Evolutionary conservation across 1,140 invertebrate genomes (phyloP), one percentile per base, ranked within the genome.

Genomic region (Vanessa atalanta): DNA sequence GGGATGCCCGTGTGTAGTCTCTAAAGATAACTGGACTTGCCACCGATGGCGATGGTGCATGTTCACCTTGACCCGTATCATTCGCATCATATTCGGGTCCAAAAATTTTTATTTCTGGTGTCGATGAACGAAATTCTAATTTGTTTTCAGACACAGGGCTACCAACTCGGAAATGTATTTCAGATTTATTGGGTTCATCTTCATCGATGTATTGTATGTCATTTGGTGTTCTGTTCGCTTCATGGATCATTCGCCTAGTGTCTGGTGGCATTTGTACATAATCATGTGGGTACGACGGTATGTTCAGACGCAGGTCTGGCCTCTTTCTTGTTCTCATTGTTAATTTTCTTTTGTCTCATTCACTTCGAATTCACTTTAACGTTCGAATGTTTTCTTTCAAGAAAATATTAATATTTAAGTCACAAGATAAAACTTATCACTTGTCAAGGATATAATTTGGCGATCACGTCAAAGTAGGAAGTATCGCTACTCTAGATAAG

Each of bases 201-300:
- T 85, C 84, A 57, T 89, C 88, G 2, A 87, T 84, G 47, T 65
- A 88, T 66, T 74, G 72, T 16, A 90, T 75, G 26, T 87, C 82
- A 48, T 84, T 86, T 2, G 82, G 70, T 5, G 79, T 87, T 68
- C 73, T 70, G 70, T 86, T 81, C 2, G 76, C 77, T 63, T 79
- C 76, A 15, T 83, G 68, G 20, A 85, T 85, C 37, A 83, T 60
- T n/a, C 70, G 53, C 31, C 76, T 81, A 0, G 83, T 85, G 31
- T 87, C 85, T 16, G 70, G 60, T 5, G 90, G 90, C 89, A 91
- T 91, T 77, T 89, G 84, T 0, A 90, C 89, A 75, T 90, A 92
- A 23, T 91, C 89, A 55, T 83, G 80, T 8, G 88, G 88, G 51
- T 88, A 90, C 0, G 88, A 84, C 2, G 90, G 88, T 65, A 92